Percentiles rank a stretch among this genome's conserved stretches.
Evolutionary conservation across 2,797 vertebrate genomes (phyloP).

Genomic region (Chanos chanos): DNA sequence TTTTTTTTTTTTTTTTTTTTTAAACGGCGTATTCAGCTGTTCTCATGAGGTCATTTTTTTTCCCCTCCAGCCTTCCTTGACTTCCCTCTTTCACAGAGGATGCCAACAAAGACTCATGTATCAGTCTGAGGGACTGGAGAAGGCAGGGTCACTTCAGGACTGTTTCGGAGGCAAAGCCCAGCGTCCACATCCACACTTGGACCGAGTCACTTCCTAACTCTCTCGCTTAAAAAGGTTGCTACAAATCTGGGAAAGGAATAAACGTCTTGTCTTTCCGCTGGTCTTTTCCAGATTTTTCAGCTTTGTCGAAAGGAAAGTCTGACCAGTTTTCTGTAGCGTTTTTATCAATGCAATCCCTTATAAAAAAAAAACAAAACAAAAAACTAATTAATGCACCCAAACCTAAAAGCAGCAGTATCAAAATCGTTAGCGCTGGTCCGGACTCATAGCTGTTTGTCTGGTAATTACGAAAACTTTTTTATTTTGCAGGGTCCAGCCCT

Average conservation of each 20-base stretch:
- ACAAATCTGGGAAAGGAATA: conserved; percentile 17
- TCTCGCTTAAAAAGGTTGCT: background rate
- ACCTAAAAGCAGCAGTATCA: too few species aligned
- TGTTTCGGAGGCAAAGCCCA: conserved; percentile 27
- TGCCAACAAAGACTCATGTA: conserved; percentile 47
- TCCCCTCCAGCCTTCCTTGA: conserved; percentile 14
- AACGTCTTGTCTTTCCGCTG: conserved; percentile 9
- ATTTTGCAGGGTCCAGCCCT: background rate
- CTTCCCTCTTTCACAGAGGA: conserved; percentile 11
- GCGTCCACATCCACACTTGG: conserved; percentile 44
- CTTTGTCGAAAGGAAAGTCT: conserved; percentile 5
- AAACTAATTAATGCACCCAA: too few species aligned
- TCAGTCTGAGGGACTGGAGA: conserved; percentile 40
- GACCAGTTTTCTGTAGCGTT: too few species aligned
- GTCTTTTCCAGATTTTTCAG: conserved; percentile 13
- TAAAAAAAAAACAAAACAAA: conserved; percentile 3
- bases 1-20: background rate
- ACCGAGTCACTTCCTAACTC: conserved; percentile 27
- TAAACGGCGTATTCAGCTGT: background rate
- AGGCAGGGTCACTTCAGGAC: conserved; percentile 50
- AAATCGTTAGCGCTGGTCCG: too few species aligned
- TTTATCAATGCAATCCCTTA: too few species aligned
- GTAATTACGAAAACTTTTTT: too few species aligned
- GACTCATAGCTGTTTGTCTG: too few species aligned
- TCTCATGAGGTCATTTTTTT: conserved; percentile 17